Percentiles rank a stretch among this genome's conserved stretches.
Conservation (phyloP, 2,797 vertebrate species). For the Xiphorhynchus erythropygius region DNA sequence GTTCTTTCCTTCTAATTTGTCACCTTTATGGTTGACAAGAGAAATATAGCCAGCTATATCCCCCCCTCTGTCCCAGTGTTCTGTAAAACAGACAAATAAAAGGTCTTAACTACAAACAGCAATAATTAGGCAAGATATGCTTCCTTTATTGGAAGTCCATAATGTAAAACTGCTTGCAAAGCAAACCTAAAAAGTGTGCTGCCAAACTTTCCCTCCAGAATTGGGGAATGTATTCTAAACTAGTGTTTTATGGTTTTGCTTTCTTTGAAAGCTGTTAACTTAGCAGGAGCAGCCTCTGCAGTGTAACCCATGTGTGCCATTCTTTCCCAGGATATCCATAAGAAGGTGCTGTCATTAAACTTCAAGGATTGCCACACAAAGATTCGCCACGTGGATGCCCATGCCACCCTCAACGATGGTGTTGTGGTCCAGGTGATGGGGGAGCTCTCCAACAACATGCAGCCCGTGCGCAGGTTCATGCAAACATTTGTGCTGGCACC, state of each 20-base stretch:
- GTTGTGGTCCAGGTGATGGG: conserved; percentile 99
- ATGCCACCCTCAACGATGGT: conserved; percentile 93
- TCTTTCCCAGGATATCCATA: conserved; percentile 89
- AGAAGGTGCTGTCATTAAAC: conserved; percentile 94
- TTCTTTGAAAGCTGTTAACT: neutral
- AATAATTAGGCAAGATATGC: neutral
- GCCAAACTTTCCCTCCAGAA: neutral
- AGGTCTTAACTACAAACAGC: neutral
- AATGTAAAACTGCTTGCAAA: neutral
- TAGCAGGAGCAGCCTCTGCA: neutral
- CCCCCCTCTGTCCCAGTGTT: neutral
- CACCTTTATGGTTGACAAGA: neutral
- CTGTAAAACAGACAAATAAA: neutral
- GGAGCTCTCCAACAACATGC: conserved; percentile 96
- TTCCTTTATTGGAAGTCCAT: neutral
- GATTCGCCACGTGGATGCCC: conserved; percentile 94
- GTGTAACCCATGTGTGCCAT: accelerated
- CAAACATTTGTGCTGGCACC: conserved; percentile 95
- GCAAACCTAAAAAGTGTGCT: neutral
- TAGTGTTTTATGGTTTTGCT: neutral
- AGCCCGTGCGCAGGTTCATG: conserved; percentile 97
- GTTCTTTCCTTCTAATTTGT: neutral
- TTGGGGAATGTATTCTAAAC: neutral
- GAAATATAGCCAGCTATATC: neutral
- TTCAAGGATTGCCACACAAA: conserved; percentile 97